Conservation (phyloP, 2,888 invertebrate genomes). For the Drosophila pegasa region DNA sequence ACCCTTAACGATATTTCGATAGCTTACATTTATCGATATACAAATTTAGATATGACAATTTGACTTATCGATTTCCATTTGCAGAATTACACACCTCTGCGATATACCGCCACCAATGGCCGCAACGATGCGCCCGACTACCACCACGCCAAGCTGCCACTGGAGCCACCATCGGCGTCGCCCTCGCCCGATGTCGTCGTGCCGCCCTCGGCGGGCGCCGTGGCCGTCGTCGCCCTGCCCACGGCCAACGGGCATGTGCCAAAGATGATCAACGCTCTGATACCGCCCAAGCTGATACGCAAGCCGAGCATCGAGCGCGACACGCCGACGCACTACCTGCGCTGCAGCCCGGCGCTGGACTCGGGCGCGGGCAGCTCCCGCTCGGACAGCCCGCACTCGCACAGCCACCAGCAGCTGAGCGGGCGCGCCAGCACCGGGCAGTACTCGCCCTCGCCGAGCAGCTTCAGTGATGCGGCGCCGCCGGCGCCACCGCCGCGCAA, state of each 20-base stretch:
- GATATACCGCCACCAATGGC: constrained; percentile 83
- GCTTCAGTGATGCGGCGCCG: constrained; percentile 88
- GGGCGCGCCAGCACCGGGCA: constrained; percentile 84
- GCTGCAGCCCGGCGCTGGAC: constrained; percentile 94
- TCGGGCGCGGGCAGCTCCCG: constrained; percentile 95
- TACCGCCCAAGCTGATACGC: constrained; percentile 91
- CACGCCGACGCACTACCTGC: constrained; percentile 88
- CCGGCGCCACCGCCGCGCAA: constrained; percentile 90
- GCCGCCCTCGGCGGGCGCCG: constrained; percentile 63
- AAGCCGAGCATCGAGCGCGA: constrained; percentile 96
- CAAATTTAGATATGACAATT: too few relatives aligned
- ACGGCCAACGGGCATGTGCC: constrained; percentile 84
- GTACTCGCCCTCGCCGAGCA: constrained; percentile 86
- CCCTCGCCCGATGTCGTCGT: constrained; percentile 79
- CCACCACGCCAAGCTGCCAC: constrained; percentile 81
- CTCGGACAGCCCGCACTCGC: constrained; percentile 94
- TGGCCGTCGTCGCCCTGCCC: constrained; percentile 62
- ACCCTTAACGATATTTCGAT: not conserved
- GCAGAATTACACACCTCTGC: constrained; percentile 82
- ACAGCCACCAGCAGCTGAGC: constrained; percentile 89
- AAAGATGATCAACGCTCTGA: constrained; percentile 86
- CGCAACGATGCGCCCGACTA: constrained; percentile 83
- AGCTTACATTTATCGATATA: constrained; percentile 10
- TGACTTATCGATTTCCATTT: constrained; percentile 17
- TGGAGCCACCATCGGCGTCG: constrained; percentile 82